Base-by-base conservation (phyloP, 2,113 vertebrate genomes). In the Speoplatyrhinus poulsoni region DNA sequence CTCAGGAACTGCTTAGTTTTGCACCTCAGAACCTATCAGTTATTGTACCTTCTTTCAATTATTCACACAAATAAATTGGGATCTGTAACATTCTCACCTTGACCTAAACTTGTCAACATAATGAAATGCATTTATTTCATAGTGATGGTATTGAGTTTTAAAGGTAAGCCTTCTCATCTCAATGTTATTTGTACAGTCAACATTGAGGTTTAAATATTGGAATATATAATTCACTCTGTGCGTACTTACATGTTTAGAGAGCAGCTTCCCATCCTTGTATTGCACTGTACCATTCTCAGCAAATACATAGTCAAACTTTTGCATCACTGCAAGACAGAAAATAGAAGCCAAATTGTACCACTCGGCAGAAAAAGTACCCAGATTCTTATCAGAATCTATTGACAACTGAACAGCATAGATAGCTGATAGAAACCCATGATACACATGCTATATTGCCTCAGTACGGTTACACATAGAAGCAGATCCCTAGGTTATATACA, bases 221-320 rank as follows among this genome's bases (percentile, higher is more conserved):
- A 12, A 12, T 10, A 66, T 1, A 33, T 16, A 41, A 12, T 52
- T 16, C 46, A 15, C 12, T 13, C 32, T 33, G 17, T 36, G 26
- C 32, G n/a, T 4, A 80, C 90, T 76, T 73, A 99, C 98, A 88
- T 99, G 95, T 84, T 96, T 98, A 60, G 96, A 95, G 77, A 98
- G 82, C 11, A 99, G 94, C 33, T 89, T 94, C 65, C 98, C 96
- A 0, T 99, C 94, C 87, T 98, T 98, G 81, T 98, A 99, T 58
- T 98, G 96, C 82, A 99, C 98, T 0, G 96, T 97, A 3, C 98
- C 97, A 0, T 99, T 99, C 91, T 99, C 98, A 0, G 96, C 96
- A 62, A 99, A 99, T 71, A 99, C 95, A 1, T 98, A 99, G 77
- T 99, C 97, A 83, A 97, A 99, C 90, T 98, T 99, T 65, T 94